Percentiles rank a stretch among this genome's conserved stretches.
Conservation (phyloP, 2,113 vertebrate species). For the Eublepharis macularius region DNA sequence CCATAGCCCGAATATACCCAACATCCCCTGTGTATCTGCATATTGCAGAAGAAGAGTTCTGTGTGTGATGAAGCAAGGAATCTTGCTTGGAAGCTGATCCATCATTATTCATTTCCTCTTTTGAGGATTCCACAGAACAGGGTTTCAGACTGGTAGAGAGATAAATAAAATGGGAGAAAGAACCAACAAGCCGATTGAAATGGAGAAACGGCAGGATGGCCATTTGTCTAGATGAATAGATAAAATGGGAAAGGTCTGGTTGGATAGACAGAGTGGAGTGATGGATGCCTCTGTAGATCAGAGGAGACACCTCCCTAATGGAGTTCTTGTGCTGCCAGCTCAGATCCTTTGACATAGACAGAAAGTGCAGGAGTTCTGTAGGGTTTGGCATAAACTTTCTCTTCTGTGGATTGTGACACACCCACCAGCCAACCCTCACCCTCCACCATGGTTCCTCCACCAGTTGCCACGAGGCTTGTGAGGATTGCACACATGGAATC, state of each 20-base stretch:
- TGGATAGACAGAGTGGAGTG: not conserved
- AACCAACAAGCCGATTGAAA: too few relatives aligned
- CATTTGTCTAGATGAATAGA: not conserved
- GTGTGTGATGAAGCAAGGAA: not conserved
- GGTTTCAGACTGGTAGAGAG: not conserved
- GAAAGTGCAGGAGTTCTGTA: not conserved
- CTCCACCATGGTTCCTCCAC: not conserved
- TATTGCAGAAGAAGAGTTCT: not conserved
- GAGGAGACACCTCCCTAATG: not conserved
- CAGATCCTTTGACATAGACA: too few relatives aligned
- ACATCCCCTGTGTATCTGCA: not conserved
- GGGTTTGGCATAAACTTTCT: not conserved
- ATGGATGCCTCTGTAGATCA: not conserved
- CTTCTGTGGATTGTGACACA: not conserved
- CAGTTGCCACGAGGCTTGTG: not conserved
- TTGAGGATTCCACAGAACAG: not conserved
- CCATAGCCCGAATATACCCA: not conserved
- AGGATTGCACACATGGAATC: not conserved
- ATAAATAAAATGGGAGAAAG: too few relatives aligned
- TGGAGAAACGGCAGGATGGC: not conserved
- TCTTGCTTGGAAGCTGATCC: not conserved
- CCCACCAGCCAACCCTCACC: too few relatives aligned
- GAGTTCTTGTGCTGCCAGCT: not conserved
- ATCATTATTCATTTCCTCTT: not conserved
- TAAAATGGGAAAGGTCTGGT: not conserved